These are phyloP conservation scores for Pantala flavescens DNA, from an alignment of 1,140 invertebrate species.

Conservation along the genomic window DNA sequence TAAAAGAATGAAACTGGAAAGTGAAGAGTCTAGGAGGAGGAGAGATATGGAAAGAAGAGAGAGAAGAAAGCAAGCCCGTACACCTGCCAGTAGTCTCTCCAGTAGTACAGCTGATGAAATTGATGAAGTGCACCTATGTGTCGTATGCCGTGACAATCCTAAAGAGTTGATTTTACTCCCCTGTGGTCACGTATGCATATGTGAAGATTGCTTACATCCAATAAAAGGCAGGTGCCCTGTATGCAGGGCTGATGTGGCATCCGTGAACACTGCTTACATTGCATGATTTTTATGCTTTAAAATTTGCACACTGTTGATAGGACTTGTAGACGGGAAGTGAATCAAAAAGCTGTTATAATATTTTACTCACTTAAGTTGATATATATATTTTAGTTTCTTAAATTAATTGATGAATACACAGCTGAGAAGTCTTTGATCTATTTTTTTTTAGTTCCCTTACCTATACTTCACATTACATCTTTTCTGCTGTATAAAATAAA, in stretches of 20 bases:
- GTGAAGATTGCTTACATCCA: slow-evolving; percentile 65
- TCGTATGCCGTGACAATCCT: slow-evolving; percentile 58
- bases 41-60: slow-evolving; percentile 51
- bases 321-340: too few relatives aligned
- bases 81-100: slow-evolving; percentile 23
- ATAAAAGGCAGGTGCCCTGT: slow-evolving; percentile 58
- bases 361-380: too few relatives aligned
- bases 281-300: not conserved
- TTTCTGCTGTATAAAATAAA: too few relatives aligned
- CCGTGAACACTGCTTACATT: not conserved
- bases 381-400: too few relatives aligned
- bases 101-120: slow-evolving; percentile 36
- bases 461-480: too few relatives aligned
- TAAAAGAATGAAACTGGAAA: slow-evolving; percentile 39
- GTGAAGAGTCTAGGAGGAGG: slow-evolving; percentile 44
- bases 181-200: slow-evolving; percentile 73
- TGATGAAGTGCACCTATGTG: slow-evolving; percentile 55
- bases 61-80: slow-evolving; percentile 48
- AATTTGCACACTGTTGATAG: too few relatives aligned
- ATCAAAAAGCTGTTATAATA: too few relatives aligned
- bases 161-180: slow-evolving; percentile 62
- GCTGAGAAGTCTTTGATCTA: too few relatives aligned
- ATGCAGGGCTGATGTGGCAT: slow-evolving; percentile 52
- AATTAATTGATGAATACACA: too few relatives aligned
- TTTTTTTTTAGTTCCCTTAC: too few relatives aligned